Base-by-base conservation (phyloP, 2,113 vertebrate species). In the Bos javanicus region DNA sequence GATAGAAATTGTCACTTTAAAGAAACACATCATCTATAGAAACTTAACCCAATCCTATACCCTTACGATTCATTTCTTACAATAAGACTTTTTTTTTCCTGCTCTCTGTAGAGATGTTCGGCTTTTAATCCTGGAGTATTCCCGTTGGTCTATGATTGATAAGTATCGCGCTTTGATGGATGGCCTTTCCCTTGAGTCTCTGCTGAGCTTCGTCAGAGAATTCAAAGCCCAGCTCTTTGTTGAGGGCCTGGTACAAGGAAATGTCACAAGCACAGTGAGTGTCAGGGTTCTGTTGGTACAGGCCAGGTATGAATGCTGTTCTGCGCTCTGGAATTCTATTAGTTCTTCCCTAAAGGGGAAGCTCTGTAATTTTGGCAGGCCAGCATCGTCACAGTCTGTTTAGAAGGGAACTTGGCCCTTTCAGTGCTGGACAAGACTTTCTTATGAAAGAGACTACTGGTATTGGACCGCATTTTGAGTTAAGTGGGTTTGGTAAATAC, bases 161-260 rank as follows among this genome's bases (percentile, higher is more conserved):
- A 99, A 99, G 98, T 99, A 99, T 94, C 98, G 98, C 95, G 99
- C 99, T 1, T 98, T 99, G 87, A 99, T 99, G 98, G 99, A 99
- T 11, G 99, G 99, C 7, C 99, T 99, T 91, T 99, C 98, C 46
- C 97, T 99, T 1, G 98, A 99, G 3, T 97, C 99, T 78, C 99
- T 99, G 95, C 98, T 99, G 2, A 97, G 97, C 95, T 99, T 99
- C 3, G 99, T 99, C 28, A 95, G 88, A 13, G 98, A 98, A 74
- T 99, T 99, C 98, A 99, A 99, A 96, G 99, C 99, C 0, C 99
- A 99, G 97, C 99, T 99, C 30, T 99, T 99, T 39, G 98, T 99
- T 1, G 99, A 99, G 97, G 99, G 99, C 0, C 98, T 99, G 1
- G 99, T 99, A 13, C 99, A 99, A 96, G 99, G 99, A 6, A 99